Evolutionary conservation across 2,113 vertebrate species (phyloP).

Genomic region (Sebastes schlegelii): DNA sequence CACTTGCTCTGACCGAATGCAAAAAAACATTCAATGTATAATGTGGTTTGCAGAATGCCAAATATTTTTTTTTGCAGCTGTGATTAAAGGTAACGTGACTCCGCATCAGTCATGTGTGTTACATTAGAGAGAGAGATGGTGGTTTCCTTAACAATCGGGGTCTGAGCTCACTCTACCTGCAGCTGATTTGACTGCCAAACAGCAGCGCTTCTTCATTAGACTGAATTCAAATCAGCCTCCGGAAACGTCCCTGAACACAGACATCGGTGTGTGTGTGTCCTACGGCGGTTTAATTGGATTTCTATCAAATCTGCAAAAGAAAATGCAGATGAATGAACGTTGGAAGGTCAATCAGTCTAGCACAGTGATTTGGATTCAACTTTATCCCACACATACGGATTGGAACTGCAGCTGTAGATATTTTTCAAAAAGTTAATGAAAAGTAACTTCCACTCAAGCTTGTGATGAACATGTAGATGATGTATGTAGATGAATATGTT

Average conservation of each 20-base stretch:
- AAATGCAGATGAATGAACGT: neutral
- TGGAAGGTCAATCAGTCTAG: neutral
- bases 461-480: neutral
- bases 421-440: neutral
- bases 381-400: neutral
- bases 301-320: neutral
- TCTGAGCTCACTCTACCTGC: slow-evolving; percentile 8
- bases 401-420: neutral
- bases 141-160: neutral
- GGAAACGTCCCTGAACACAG: neutral
- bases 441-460: neutral
- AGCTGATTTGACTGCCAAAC: slow-evolving; percentile 66
- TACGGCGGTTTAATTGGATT: neutral
- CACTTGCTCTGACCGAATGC: too few relatives aligned
- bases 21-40: too few relatives aligned
- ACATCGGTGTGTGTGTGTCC: neutral
- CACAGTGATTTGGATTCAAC: neutral
- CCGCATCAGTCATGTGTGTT: neutral
- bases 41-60: too few relatives aligned
- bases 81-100: neutral
- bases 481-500: too few relatives aligned
- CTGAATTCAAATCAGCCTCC: slow-evolving; percentile 49
- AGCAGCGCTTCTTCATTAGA: neutral
- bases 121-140: neutral
- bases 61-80: neutral